These are phyloP conservation scores for Trachelipus rathkii DNA, from an alignment of 1,140 invertebrate species.

Conservation along the genomic window DNA sequence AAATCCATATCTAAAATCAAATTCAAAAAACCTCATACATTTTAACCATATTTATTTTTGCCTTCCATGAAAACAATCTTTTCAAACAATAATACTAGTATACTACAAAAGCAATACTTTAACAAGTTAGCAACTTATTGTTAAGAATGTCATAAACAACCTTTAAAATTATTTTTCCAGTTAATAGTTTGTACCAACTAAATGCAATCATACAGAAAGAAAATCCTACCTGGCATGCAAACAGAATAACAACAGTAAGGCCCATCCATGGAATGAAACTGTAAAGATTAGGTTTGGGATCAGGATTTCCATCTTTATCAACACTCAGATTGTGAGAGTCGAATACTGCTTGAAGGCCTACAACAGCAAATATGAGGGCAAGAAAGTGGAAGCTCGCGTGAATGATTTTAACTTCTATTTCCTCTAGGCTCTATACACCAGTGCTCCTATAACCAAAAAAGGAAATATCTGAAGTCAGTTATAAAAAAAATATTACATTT, in stretches of 20 bases:
- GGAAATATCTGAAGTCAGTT: background rate
- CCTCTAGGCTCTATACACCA: conserved; percentile 72
- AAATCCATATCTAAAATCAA: no score
- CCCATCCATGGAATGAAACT: conserved; percentile 83
- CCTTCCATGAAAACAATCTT: no score
- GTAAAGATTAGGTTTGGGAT: conserved; percentile 73
- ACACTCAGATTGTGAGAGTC: conserved; percentile 69
- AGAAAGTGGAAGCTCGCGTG: conserved; percentile 68
- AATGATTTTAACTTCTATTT: conserved; percentile 73
- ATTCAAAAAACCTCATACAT: no score
- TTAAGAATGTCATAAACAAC: no score
- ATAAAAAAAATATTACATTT: no score
- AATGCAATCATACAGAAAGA: conserved; percentile 2
- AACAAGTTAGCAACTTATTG: no score
- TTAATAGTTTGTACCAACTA: no score
- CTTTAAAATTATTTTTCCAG: no score
- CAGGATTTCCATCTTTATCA: conserved; percentile 24
- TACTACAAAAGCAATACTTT: no score
- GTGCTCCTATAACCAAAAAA: conserved; percentile 61
- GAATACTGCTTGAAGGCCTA: conserved; percentile 71
- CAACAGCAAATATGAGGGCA: conserved; percentile 64
- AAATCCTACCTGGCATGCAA: conserved; percentile 64
- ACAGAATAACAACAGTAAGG: conserved; percentile 67
- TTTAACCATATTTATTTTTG: no score
- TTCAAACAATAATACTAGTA: no score